A percentile compares a stretch with the other conserved stretches of the same genome.
Evolutionary conservation across 2,113 vertebrate genomes (phyloP).

Genomic region (Antennarius striatus): DNA sequence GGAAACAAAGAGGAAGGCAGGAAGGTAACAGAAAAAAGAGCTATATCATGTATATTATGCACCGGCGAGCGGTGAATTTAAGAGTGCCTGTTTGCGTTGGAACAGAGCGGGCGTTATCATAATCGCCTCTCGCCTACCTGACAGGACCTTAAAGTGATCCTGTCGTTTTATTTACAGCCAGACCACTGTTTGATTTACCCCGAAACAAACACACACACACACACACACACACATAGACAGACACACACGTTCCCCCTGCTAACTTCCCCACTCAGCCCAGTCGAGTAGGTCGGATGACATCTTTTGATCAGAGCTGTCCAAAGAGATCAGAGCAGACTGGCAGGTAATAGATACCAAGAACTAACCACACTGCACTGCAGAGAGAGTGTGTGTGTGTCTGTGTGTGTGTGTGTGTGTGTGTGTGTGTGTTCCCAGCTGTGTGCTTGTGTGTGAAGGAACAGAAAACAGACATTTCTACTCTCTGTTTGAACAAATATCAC

Average conservation of each 20-base stretch:
- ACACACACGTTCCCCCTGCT: conserved; percentile 45
- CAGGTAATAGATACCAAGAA: conserved; percentile 98
- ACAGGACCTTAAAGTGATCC: conserved; percentile 99
- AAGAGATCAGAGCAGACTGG: conserved; percentile 99
- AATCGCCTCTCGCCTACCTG: conserved; percentile 98
- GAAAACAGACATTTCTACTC: conserved; percentile 27
- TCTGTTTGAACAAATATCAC: conserved; percentile 7
- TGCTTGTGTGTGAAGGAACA: conserved; percentile 70
- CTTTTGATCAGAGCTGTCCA: conserved; percentile 99
- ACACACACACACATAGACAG: background rate
- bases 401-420: conserved; percentile 59
- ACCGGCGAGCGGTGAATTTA: conserved; percentile 83
- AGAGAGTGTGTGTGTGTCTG: conserved; percentile 64
- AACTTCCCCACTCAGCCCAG: conserved; percentile 78
- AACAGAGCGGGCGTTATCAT: conserved; percentile 98
- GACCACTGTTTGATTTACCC: conserved; percentile 85
- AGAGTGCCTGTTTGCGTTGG: conserved; percentile 90
- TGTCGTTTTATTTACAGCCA: conserved; percentile 99
- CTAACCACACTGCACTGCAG: conserved; percentile 81
- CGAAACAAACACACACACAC: conserved; percentile 33
- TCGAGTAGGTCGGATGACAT: conserved; percentile 97
- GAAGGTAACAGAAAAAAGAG: conserved; percentile 44
- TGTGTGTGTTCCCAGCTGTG: conserved; percentile 53
- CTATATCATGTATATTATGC: conserved; percentile 84
- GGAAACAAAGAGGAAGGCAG: conserved; percentile 38